phyloP scores from a whole-genome alignment of 2,797 vertebrate genomes.

The Smutsia gigantea region DNA sequence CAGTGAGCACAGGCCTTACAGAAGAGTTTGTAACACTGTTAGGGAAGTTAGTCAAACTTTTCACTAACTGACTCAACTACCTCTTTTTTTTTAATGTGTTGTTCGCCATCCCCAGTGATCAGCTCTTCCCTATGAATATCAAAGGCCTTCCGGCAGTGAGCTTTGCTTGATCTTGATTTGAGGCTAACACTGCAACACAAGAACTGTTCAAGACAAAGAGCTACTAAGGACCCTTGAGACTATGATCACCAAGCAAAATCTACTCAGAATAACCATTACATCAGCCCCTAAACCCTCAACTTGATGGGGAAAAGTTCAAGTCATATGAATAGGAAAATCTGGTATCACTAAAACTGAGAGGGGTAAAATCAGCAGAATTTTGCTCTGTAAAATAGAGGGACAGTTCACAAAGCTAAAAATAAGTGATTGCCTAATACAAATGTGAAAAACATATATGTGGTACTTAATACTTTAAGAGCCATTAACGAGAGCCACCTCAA shows the following conservation, averaged over 20 bases:
- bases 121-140: not conserved
- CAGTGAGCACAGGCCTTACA: not conserved
- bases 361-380: conserved; percentile 24
- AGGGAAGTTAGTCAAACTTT: not conserved
- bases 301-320: not conserved
- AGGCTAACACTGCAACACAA: not conserved
- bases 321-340: not conserved
- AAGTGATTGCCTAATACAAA: not conserved
- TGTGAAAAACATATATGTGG: not conserved
- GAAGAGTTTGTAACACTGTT: not conserved
- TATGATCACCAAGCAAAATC: not conserved
- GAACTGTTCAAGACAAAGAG: not conserved
- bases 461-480: not conserved
- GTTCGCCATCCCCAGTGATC: not conserved
- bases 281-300: not conserved
- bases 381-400: not conserved
- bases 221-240: not conserved
- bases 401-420: not conserved
- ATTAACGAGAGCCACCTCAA: not conserved
- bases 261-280: not conserved
- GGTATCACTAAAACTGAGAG: not conserved
- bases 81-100: not conserved
- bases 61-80: not conserved
- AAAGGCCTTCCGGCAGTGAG: not conserved
- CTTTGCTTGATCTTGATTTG: conserved; percentile 8